Conservation (phyloP, 2,797 vertebrate species). For the Apogon talboti region DNA sequence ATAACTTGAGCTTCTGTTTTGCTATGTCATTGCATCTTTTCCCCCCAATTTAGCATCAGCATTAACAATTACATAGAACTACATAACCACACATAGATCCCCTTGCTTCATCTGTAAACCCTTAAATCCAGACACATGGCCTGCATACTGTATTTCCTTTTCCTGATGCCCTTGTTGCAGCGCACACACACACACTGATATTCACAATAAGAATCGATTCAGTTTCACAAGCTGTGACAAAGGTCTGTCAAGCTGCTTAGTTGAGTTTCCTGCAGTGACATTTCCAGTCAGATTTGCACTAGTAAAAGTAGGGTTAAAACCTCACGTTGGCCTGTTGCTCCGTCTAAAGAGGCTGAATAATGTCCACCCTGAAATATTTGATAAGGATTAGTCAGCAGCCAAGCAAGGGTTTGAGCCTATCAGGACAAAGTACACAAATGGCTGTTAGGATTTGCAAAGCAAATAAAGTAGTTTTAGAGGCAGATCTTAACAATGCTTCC, state of each 20-base stretch:
- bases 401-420: neutral
- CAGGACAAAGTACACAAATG: neutral
- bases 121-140: too few species aligned
- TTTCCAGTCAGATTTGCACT: neutral
- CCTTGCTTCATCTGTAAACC: too few species aligned
- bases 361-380: too few species aligned
- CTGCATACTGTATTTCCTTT: too few species aligned
- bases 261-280: too few species aligned
- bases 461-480: neutral
- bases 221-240: neutral
- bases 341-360: neutral
- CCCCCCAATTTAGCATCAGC: too few species aligned
- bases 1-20: slow-evolving; percentile 28
- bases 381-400: neutral
- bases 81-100: too few species aligned
- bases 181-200: neutral
- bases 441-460: neutral
- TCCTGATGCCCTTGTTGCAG: neutral
- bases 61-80: too few species aligned
- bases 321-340: neutral
- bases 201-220: neutral
- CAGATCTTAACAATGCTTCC: neutral
- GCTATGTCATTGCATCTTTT: slow-evolving; percentile 17
- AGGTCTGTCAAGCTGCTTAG: too few species aligned
- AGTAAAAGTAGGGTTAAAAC: neutral